Base-by-base conservation (phyloP, 2,797 vertebrate species). In the Chlorospingus semifuscus region DNA sequence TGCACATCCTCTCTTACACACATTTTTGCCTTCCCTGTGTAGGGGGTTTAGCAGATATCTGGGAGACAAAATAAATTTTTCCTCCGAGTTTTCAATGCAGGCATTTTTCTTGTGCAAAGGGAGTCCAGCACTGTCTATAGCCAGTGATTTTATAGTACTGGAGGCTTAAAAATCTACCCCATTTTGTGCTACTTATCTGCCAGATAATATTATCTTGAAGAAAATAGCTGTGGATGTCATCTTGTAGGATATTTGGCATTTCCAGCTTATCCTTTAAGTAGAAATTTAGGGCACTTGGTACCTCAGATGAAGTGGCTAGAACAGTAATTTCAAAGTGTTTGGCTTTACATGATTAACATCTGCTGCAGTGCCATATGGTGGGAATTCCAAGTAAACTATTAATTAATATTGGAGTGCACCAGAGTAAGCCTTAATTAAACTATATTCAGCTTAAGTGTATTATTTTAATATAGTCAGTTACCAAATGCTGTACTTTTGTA, bases 321-420 rank as follows among this genome's bases (percentile, higher is more conserved):
- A 86, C 72, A 86, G 83, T 94, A 90, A 90, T 94, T 96, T 91
- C 70, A 7, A 75, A 94, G 82, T 79, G 85, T 94, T 95, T 91
- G 94, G 87, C 83, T 83, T 87, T 84, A 91, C 63, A 20, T 94
- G 93, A 93, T 94, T 95, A 96, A 94, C 95, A 93, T 96, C 95
- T 96, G 87, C 56, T 94, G 34, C 80, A 26, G 87, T 94, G 59
- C 94, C 95, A 96, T 97, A 96, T 94, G 95, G 95, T 88, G 71
- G 93, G 91, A 91, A 90, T 93, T 95, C 83, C 80, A 88, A 94
- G 94, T 94, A 96, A 96, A 95, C 89, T 89, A 76, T 95, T 97
- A 97, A 95, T 96, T 96, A 96, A 93, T 94, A 74, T 66, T 70
- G 52, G 52, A 86, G 77, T 63, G 34, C 68, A 76, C 52, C 63